phyloP scores from a whole-genome alignment of 2,888 invertebrate species.

The Arrhopalites spinosus region DNA sequence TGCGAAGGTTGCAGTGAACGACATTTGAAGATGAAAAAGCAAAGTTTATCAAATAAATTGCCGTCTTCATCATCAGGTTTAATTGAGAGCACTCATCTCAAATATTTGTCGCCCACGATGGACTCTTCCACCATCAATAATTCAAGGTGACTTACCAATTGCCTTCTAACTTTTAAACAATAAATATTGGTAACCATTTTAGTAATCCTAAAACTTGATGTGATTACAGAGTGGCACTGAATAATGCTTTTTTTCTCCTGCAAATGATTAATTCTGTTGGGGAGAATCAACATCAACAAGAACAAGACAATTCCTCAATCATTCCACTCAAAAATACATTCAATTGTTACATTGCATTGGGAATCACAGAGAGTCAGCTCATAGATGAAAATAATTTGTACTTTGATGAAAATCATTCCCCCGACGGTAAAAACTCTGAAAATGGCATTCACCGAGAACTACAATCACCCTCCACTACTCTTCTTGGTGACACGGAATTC shows the following conservation, averaged over 20 bases:
- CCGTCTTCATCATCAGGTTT: conserved; percentile 55
- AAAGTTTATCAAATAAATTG: conserved; percentile 49
- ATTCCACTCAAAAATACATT: conserved; percentile 47
- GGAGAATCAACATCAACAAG: conserved; percentile 38
- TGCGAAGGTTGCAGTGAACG: conserved; percentile 90
- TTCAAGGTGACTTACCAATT: too few relatives aligned
- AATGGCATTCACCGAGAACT: not conserved
- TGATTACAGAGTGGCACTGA: too few relatives aligned
- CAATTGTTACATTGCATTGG: conserved; percentile 49
- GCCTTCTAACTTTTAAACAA: too few relatives aligned
- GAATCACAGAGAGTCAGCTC: conserved; percentile 49
- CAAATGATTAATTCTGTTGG: conserved; percentile 53
- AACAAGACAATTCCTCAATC: conserved; percentile 5
- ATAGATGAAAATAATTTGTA: conserved; percentile 42
- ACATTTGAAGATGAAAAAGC: conserved; percentile 63
- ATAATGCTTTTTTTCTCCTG: conserved; percentile 91
- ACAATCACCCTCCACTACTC: not conserved
- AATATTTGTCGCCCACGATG: conserved; percentile 55
- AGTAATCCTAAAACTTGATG: too few relatives aligned
- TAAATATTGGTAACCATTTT: too few relatives aligned
- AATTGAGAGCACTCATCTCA: conserved; percentile 57
- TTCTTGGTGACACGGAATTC: not conserved
- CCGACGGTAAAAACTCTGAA: conserved; percentile 17
- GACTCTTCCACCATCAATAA: conserved; percentile 75
- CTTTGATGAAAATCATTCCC: conserved; percentile 22